phyloP scores from a whole-genome alignment of 1,140 invertebrate species.

The Sycophaga agraensis region DNA sequence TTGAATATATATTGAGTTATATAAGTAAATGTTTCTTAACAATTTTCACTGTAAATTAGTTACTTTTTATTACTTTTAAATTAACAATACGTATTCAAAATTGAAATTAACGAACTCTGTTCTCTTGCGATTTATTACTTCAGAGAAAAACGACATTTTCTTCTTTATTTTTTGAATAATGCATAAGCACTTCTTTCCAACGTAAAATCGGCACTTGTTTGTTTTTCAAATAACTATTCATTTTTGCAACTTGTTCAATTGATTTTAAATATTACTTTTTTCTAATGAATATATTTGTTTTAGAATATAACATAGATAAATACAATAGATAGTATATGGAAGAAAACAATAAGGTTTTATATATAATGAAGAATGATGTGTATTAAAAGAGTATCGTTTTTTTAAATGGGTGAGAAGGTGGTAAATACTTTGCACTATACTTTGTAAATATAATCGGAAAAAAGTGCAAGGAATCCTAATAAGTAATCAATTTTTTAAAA shows the following conservation, averaged over 20 bases:
- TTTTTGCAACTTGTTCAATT: background rate
- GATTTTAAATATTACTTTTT: background rate
- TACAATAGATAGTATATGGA: too few species aligned
- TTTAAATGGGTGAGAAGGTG: background rate
- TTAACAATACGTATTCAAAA: too few species aligned
- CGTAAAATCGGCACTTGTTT: too few species aligned
- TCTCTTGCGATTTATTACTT: background rate
- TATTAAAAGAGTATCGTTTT: conserved; percentile 5
- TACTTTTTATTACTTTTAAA: too few species aligned
- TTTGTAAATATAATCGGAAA: conserved; percentile 25
- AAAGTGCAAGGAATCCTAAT: conserved; percentile 13
- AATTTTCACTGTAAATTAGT: background rate
- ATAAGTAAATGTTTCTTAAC: background rate
- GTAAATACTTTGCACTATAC: conserved; percentile 22
- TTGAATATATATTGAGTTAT: background rate
- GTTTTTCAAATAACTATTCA: too few species aligned
- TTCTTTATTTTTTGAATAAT: too few species aligned
- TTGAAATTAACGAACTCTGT: background rate
- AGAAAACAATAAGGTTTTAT: conserved; percentile 23
- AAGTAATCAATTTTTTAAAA: conserved; percentile 7
- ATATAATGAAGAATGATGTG: conserved; percentile 9
- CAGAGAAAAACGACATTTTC: background rate
- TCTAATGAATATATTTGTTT: background rate
- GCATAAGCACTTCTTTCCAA: too few species aligned
- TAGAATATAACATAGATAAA: too few species aligned